Conservation (phyloP, 1,140 invertebrate species). For the Propsilocerus akamusi region DNA sequence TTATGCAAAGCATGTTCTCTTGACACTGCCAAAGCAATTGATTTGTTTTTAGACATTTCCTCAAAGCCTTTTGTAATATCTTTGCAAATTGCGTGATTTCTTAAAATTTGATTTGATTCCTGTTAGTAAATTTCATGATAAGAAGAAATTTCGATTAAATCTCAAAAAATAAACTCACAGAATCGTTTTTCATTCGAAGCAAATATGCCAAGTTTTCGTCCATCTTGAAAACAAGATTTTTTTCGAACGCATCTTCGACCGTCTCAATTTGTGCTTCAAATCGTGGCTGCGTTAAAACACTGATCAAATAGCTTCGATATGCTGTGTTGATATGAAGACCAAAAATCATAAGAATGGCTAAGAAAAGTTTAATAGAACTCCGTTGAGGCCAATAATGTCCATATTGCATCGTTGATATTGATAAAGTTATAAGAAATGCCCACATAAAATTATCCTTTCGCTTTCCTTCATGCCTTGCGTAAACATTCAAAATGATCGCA, state of each 20-base stretch:
- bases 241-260: conserved; percentile 2
- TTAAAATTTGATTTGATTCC: not conserved
- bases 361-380: conserved; percentile 4
- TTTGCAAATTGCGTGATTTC: not conserved
- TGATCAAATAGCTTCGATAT: conserved; percentile 8
- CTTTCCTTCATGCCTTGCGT: not conserved
- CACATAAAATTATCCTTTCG: not conserved
- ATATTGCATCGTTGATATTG: not conserved
- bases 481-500: not conserved
- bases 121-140: not conserved
- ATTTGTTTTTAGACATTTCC: not conserved
- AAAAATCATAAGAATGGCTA: conserved; percentile 7
- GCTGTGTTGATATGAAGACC: conserved; percentile 6
- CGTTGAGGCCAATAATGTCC: not conserved
- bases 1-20: conserved; percentile 4
- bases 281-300: conserved; percentile 7
- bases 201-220: not conserved
- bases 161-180: not conserved
- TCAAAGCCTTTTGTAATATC: conserved; percentile 1
- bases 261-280: conserved; percentile 7
- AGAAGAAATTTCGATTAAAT: not conserved
- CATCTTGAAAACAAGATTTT: not conserved
- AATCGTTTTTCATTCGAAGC: conserved; percentile 1
- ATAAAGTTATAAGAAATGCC: not conserved
- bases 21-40: not conserved